phyloP scores from a whole-genome alignment of 2,113 vertebrate genomes.

The Ameiurus melas region DNA sequence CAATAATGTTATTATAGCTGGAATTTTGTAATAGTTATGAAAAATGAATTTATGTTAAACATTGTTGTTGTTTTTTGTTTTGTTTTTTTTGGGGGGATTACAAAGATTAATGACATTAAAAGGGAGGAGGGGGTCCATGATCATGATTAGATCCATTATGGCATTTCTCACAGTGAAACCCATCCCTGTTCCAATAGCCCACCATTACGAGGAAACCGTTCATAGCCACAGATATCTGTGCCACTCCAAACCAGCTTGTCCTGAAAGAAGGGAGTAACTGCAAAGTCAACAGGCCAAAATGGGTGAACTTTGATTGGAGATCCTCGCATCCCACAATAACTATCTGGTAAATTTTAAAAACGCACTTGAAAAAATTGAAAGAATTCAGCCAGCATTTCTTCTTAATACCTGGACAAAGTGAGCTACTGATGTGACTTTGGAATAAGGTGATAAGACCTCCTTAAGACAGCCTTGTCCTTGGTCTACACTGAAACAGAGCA shows the following conservation, averaged over 20 bases:
- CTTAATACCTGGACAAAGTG: background rate
- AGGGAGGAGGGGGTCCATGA: background rate
- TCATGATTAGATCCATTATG: slow-evolving; percentile 16
- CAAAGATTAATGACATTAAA: slow-evolving; percentile 38
- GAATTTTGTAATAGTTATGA: slow-evolving; percentile 25
- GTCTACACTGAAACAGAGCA: background rate
- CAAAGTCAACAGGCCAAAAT: slow-evolving; percentile 35
- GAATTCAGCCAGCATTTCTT: background rate
- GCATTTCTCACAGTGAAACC: slow-evolving; percentile 39
- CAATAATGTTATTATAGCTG: slow-evolving; percentile 11
- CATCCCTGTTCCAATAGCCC: slow-evolving; percentile 30
- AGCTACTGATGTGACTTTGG: background rate
- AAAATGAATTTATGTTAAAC: background rate
- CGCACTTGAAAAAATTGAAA: background rate
- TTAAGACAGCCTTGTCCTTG: background rate
- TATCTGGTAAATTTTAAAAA: background rate
- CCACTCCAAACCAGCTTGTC: slow-evolving; percentile 47
- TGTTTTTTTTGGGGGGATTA: too few species aligned
- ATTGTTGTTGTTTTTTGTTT: background rate
- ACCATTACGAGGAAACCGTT: slow-evolving; percentile 39
- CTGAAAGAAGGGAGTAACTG: slow-evolving; percentile 46
- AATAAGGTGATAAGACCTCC: background rate
- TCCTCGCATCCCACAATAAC: background rate
- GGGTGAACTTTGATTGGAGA: background rate
- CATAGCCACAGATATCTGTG: slow-evolving; percentile 45